Conservation (phyloP, 2,113 vertebrate genomes). For the Suricata suricatta region DNA sequence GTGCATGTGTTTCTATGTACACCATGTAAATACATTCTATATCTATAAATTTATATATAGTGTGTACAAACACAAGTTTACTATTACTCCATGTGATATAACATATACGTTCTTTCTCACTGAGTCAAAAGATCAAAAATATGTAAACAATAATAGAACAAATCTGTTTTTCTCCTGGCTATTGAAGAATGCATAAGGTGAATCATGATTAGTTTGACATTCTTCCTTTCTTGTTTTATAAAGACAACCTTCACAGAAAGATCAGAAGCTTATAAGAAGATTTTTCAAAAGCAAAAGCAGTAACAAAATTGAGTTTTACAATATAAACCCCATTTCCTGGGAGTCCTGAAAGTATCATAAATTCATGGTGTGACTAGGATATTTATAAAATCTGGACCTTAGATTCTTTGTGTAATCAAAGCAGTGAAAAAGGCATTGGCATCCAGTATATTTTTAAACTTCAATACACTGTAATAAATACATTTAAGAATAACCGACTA, state of each 20-base stretch:
- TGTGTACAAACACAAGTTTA: background rate
- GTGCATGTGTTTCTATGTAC: background rate
- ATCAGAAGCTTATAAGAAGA: background rate
- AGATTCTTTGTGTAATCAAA: background rate
- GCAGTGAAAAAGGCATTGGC: background rate
- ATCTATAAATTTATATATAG: background rate
- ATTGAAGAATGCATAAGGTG: background rate
- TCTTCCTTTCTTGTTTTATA: background rate
- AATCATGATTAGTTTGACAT: constrained; percentile 42
- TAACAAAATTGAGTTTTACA: background rate
- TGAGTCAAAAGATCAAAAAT: constrained; percentile 12
- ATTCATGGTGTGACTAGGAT: background rate
- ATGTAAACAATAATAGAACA: background rate
- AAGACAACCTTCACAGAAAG: constrained; percentile 2
- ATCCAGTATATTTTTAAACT: background rate
- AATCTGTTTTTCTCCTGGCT: background rate
- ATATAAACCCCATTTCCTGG: background rate
- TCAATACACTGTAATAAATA: background rate
- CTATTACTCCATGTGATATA: background rate
- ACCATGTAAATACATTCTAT: background rate
- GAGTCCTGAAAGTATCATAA: background rate
- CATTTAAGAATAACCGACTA: background rate
- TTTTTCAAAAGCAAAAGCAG: constrained; percentile 26
- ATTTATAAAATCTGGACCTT: constrained; percentile 22
- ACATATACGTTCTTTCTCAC: background rate